These are phyloP conservation scores for Eristalis tenax DNA, from an alignment of 2,888 invertebrate genomes.

Conservation along the genomic window DNA sequence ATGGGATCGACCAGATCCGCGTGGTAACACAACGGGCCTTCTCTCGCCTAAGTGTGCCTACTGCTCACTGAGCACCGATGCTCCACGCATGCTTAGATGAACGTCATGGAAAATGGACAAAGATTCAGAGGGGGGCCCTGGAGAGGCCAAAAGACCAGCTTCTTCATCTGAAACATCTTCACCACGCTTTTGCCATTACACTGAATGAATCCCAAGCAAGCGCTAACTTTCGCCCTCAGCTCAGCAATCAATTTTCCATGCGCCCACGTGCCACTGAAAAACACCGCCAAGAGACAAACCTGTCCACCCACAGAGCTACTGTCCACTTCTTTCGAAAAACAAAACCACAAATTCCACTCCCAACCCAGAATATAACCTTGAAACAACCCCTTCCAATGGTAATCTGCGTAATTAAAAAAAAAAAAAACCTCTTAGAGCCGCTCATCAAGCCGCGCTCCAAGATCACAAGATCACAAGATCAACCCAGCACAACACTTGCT, in stretches of 20 bases:
- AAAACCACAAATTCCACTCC: not conserved
- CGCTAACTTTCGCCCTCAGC: not conserved
- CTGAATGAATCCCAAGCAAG: not conserved
- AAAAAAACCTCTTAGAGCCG: not conserved
- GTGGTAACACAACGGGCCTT: too few species aligned
- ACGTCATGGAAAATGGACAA: too few species aligned
- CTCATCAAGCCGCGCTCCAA: not conserved
- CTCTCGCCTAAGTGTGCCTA: too few species aligned
- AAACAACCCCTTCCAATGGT: not conserved
- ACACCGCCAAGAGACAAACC: not conserved
- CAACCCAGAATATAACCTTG: not conserved
- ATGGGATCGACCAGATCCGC: too few species aligned
- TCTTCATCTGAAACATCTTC: too few species aligned
- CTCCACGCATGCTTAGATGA: too few species aligned
- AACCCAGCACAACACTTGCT: conserved; percentile 3
- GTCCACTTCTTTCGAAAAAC: not conserved
- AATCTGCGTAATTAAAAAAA: not conserved
- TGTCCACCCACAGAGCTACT: not conserved
- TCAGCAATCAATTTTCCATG: not conserved
- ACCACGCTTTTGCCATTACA: too few species aligned
- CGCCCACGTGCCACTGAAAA: not conserved
- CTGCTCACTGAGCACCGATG: too few species aligned
- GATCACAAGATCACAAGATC: not conserved
- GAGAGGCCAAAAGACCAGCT: too few species aligned
- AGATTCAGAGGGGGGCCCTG: too few species aligned